A percentile compares a stretch with the other conserved stretches of the same genome.
Evolutionary conservation across 2,888 invertebrate species (phyloP).

Genomic region (Nematopogon swammerdamellus): DNA sequence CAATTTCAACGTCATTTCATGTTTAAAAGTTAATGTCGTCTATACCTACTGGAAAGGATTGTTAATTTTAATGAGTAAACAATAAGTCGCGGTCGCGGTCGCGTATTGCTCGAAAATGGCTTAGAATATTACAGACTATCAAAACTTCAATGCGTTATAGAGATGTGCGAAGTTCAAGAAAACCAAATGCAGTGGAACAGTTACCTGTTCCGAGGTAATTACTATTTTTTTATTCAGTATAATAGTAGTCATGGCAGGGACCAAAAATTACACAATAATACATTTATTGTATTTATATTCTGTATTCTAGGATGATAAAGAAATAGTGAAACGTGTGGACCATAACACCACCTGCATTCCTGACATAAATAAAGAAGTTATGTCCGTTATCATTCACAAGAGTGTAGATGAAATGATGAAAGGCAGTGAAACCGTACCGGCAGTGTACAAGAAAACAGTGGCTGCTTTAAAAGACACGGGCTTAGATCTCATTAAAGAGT

Average conservation of each 20-base stretch:
- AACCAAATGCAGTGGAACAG: constrained; percentile 10
- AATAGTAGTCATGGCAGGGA: constrained; percentile 5
- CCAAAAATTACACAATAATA: constrained; percentile 4
- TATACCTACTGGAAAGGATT: constrained; percentile 1
- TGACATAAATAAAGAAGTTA: constrained; percentile 4
- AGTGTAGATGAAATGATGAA: constrained; percentile 8
- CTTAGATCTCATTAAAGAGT: constrained; percentile 1
- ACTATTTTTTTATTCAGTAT: too few relatives aligned
- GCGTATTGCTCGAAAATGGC: constrained; percentile 10
- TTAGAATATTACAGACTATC: constrained; percentile 1
- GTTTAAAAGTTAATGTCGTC: background rate
- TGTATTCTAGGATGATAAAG: constrained; percentile 5
- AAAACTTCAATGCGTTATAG: constrained; percentile 7
- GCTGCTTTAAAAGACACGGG: constrained; percentile 6
- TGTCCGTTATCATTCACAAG: constrained; percentile 8
- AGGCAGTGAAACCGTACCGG: too few relatives aligned
- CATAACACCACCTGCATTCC: constrained; percentile 7
- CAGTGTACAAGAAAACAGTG: too few relatives aligned
- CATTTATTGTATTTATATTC: constrained; percentile 4
- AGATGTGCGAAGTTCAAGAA: constrained; percentile 10
- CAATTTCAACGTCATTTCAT: too few relatives aligned
- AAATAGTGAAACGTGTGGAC: constrained; percentile 3
- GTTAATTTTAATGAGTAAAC: constrained; percentile 2
- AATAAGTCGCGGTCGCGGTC: constrained; percentile 7
- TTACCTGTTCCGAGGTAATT: constrained; percentile 7